Conservation (phyloP, 2,113 vertebrate genomes). For the Phalacrocorax carbo region DNA sequence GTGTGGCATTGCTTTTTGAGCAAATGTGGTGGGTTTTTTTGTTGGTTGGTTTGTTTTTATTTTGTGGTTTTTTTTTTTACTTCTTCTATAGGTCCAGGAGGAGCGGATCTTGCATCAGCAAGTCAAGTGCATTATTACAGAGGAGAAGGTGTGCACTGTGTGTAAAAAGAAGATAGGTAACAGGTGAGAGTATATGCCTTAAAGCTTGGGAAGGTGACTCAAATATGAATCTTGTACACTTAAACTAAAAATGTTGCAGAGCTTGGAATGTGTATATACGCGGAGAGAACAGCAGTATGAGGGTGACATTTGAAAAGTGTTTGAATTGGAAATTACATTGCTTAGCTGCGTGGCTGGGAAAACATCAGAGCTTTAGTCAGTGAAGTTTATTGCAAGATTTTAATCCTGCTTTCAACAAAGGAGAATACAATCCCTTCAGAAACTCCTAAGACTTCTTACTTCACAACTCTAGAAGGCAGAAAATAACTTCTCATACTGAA, state of each 20-base stretch:
- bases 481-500: not conserved
- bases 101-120: conserved; percentile 97
- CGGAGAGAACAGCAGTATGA: not conserved
- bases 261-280: not conserved
- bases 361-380: not conserved
- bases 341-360: not conserved
- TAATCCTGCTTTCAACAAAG: not conserved
- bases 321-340: not conserved
- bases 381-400: not conserved
- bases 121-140: conserved; percentile 97
- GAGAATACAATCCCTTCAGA: not conserved
- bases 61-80: too few relatives aligned
- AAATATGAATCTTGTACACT: not conserved
- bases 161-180: conserved; percentile 99
- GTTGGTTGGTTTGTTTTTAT: too few relatives aligned
- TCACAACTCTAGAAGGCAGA: not conserved
- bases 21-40: not conserved
- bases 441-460: not conserved
- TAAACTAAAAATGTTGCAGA: not conserved
- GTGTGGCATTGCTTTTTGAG: not conserved
- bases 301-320: not conserved
- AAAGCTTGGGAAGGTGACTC: not conserved
- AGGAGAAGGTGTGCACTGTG: conserved; percentile 96
- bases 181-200: conserved; percentile 77
- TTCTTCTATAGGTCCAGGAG: conserved; percentile 86